These are phyloP conservation scores for Syrphus vitripennis DNA, from an alignment of 2,888 invertebrate genomes.

Conservation along the genomic window DNA sequence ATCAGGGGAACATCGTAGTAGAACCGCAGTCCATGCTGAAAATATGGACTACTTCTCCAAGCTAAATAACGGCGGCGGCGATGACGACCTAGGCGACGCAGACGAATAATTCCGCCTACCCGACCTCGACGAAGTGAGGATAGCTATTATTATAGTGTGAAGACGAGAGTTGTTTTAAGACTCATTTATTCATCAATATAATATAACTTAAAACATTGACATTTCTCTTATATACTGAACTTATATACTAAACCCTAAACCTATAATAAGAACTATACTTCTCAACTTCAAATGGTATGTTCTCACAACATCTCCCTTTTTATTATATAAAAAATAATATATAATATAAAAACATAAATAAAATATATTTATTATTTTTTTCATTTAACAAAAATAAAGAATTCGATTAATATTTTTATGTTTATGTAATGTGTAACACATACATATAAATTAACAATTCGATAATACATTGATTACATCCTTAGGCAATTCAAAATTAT, in stretches of 20 bases:
- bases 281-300: background rate
- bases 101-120: too few relatives aligned
- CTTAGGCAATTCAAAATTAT: too few relatives aligned
- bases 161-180: background rate
- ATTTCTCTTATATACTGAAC: background rate
- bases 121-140: too few relatives aligned
- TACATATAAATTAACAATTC: too few relatives aligned
- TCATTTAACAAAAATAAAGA: background rate
- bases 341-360: background rate
- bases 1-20: too few relatives aligned
- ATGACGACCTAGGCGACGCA: too few relatives aligned
- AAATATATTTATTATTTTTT: background rate
- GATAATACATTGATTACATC: too few relatives aligned
- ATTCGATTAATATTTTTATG: too few relatives aligned
- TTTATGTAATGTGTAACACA: too few relatives aligned
- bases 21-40: too few relatives aligned
- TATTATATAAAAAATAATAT: slow-evolving; percentile 7
- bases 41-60: too few relatives aligned
- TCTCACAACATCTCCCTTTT: slow-evolving; percentile 5
- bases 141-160: background rate
- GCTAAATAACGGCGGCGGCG: too few relatives aligned
- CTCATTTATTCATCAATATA: background rate
- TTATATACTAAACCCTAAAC: background rate
- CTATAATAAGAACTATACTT: background rate
- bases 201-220: background rate